A percentile compares a stretch with the other conserved stretches of the same genome.
phyloP scores from a whole-genome alignment of 2,888 invertebrate genomes.

The Orthosia incerta region DNA sequence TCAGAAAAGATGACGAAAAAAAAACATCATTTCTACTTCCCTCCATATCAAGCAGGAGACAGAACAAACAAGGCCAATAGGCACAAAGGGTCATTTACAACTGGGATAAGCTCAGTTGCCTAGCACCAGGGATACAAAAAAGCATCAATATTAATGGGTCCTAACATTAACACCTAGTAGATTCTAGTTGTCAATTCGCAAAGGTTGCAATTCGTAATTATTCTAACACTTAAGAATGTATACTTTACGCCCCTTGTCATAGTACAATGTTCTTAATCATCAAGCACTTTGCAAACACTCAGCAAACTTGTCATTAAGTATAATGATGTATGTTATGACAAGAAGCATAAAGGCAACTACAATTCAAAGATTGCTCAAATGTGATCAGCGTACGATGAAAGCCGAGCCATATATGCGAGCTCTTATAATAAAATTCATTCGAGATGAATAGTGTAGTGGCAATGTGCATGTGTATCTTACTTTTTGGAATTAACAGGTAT shows the following conservation, averaged over 20 bases:
- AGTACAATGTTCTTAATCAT: neutral
- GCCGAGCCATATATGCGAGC: neutral
- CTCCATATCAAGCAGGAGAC: too few relatives aligned
- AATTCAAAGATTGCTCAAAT: neutral
- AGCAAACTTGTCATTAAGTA: neutral
- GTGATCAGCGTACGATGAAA: neutral
- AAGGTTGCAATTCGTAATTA: too few relatives aligned
- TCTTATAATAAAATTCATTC: neutral
- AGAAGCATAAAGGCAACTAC: neutral
- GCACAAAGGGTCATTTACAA: too few relatives aligned
- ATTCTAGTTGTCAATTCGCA: too few relatives aligned
- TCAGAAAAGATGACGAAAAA: too few relatives aligned
- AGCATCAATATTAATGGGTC: too few relatives aligned
- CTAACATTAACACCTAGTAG: too few relatives aligned
- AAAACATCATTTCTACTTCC: too few relatives aligned
- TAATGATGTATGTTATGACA: neutral
- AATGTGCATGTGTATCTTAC: slow-evolving; percentile 28
- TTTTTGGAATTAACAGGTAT: slow-evolving; percentile 52
- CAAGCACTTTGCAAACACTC: neutral
- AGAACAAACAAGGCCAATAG: too few relatives aligned
- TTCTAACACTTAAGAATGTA: too few relatives aligned
- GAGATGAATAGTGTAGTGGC: slow-evolving; percentile 29
- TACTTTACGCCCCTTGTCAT: neutral
- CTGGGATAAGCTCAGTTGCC: too few relatives aligned
- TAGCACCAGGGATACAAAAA: too few relatives aligned